Evolutionary conservation across 2,888 invertebrate genomes (phyloP).

Genomic region (Eristalis arbustorum): DNA sequence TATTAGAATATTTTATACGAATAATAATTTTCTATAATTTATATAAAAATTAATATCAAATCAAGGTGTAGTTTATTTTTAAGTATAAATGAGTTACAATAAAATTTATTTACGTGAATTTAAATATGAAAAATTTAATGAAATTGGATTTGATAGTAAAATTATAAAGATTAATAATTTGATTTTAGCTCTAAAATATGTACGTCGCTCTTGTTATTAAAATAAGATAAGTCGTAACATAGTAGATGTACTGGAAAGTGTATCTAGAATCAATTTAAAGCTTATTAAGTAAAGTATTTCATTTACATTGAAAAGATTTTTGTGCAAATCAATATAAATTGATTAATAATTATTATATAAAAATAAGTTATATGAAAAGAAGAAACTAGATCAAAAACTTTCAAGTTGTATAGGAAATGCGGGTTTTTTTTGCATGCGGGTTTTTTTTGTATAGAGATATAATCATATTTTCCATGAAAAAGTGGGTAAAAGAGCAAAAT

Average conservation of each 20-base stretch:
- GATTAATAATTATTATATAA: slow-evolving; percentile 75
- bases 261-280: slow-evolving; percentile 85
- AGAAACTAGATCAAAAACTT: too few relatives aligned
- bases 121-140: slow-evolving; percentile 81
- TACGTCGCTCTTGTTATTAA: slow-evolving; percentile 87
- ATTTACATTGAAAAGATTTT: slow-evolving; percentile 85
- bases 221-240: slow-evolving; percentile 90
- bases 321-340: slow-evolving; percentile 79
- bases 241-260: slow-evolving; percentile 89
- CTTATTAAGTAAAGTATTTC: slow-evolving; percentile 83
- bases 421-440: too few relatives aligned
- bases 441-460: too few relatives aligned
- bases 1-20: slow-evolving; percentile 81
- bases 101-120: slow-evolving; percentile 80
- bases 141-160: slow-evolving; percentile 87
- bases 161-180: slow-evolving; percentile 81
- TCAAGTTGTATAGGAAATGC: too few relatives aligned
- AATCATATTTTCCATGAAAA: too few relatives aligned
- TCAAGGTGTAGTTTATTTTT: slow-evolving; percentile 87
- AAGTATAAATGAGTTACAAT: slow-evolving; percentile 86
- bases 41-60: slow-evolving; percentile 83
- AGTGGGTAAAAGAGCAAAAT: too few relatives aligned
- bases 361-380: too few relatives aligned
- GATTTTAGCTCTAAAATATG: slow-evolving; percentile 85
- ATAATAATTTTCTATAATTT: slow-evolving; percentile 81